phyloP scores from a whole-genome alignment of 2,797 vertebrate genomes.

The Coregonus sp. region DNA sequence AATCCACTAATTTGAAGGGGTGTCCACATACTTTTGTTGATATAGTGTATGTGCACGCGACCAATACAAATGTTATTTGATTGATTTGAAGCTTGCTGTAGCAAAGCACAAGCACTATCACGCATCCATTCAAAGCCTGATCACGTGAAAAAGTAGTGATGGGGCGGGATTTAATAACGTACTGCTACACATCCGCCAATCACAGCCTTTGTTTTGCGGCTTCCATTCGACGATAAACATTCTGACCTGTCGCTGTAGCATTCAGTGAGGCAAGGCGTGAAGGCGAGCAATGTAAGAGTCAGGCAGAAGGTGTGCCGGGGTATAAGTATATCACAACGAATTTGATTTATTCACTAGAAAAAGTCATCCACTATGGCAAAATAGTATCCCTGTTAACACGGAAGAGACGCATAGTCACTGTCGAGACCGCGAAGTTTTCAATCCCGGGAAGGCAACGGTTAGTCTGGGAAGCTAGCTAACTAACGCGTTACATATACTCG shows the following conservation, averaged over 20 bases:
- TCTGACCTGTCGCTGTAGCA: conserved; percentile 28
- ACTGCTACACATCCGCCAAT: conserved; percentile 62
- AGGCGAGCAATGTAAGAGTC: conserved; percentile 33
- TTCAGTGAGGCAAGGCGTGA: conserved; percentile 27
- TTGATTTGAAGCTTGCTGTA: too few relatives aligned
- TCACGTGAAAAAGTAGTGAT: conserved; percentile 74
- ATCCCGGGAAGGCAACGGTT: conserved; percentile 34
- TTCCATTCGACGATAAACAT: conserved; percentile 72
- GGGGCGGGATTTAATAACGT: conserved; percentile 52
- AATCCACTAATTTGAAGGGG: too few relatives aligned
- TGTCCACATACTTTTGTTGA: too few relatives aligned
- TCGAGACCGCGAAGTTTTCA: conserved; percentile 29
- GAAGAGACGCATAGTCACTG: conserved; percentile 9
- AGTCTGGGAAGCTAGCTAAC: conserved; percentile 42
- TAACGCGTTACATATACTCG: conserved; percentile 44
- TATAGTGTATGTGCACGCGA: too few relatives aligned
- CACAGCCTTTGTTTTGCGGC: conserved; percentile 59
- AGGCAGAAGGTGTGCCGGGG: conserved; percentile 15
- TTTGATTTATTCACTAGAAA: conserved; percentile 17
- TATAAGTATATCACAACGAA: background rate
- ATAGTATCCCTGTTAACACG: background rate
- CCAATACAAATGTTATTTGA: too few relatives aligned
- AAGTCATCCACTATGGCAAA: conserved; percentile 12
- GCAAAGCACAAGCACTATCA: background rate
- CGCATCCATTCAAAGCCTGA: conserved; percentile 11